Conservation (phyloP, 2,113 vertebrate genomes). For the Prunella fulvescens region DNA sequence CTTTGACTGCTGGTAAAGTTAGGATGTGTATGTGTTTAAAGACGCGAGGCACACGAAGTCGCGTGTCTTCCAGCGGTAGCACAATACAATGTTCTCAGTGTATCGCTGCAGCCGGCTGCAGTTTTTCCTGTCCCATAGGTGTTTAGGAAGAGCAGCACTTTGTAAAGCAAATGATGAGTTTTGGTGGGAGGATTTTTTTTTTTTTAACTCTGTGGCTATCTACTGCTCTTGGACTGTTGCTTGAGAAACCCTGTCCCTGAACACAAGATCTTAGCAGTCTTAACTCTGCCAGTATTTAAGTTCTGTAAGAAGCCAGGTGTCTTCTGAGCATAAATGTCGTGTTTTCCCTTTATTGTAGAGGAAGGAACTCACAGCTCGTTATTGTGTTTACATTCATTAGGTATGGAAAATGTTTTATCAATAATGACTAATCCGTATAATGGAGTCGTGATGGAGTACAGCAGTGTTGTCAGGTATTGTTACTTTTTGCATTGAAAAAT, state of each 20-base stretch:
- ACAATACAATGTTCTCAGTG: rapidly evolving
- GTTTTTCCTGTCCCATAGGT: rapidly evolving
- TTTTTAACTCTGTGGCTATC: background rate
- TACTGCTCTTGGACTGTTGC: background rate
- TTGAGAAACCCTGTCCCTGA: background rate
- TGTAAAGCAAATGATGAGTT: background rate
- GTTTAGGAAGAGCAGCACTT: background rate
- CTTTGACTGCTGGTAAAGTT: background rate
- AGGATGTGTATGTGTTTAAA: background rate
- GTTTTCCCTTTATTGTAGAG: background rate
- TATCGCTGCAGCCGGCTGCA: background rate
- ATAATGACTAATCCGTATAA: background rate
- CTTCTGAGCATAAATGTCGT: background rate
- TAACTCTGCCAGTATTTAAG: background rate
- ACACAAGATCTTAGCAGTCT: background rate
- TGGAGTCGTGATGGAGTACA: background rate
- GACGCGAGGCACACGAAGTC: background rate
- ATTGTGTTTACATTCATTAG: background rate
- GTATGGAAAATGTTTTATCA: background rate
- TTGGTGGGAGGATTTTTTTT: background rate
- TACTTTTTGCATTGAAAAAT: background rate
- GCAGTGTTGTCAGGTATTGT: background rate
- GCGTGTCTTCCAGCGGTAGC: too few species aligned
- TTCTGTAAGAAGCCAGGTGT: background rate
- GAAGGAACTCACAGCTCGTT: background rate